These are phyloP conservation scores for Eulimnadia texana DNA, from an alignment of 1,140 invertebrate species.

Conservation along the genomic window DNA sequence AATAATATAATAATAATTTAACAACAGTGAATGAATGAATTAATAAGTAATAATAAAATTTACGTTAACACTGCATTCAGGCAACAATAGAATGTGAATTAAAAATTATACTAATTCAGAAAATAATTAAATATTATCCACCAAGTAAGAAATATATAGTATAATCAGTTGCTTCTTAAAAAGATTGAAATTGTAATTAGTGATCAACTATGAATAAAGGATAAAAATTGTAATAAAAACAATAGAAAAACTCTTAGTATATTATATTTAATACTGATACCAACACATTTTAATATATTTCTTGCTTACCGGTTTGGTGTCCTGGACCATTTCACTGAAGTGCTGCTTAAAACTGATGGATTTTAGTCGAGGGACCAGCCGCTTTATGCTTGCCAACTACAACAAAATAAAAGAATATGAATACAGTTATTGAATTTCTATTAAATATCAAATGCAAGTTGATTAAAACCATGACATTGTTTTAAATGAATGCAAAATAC, in stretches of 20 bases:
- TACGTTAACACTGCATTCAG: background rate
- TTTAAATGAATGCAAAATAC: too few species aligned
- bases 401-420: slow-evolving; percentile 20
- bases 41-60: background rate
- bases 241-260: background rate
- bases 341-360: slow-evolving; percentile 81
- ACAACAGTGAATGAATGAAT: background rate
- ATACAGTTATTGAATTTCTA: background rate
- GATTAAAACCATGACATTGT: background rate
- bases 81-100: background rate
- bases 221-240: too few species aligned
- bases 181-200: too few species aligned
- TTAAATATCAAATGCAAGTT: background rate
- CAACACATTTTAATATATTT: background rate
- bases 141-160: background rate
- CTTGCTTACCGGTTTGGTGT: slow-evolving; percentile 81
- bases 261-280: background rate
- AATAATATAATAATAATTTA: background rate
- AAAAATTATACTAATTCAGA: too few species aligned
- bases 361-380: slow-evolving; percentile 67
- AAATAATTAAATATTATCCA: too few species aligned
- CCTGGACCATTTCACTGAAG: slow-evolving; percentile 64
- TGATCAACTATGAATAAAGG: too few species aligned
- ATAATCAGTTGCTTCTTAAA: background rate
- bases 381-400: slow-evolving; percentile 64